A percentile compares a stretch with the other conserved stretches of the same genome.
Evolutionary conservation across 1,140 invertebrate genomes (phyloP).

Genomic region (Eriosoma lanigerum): DNA sequence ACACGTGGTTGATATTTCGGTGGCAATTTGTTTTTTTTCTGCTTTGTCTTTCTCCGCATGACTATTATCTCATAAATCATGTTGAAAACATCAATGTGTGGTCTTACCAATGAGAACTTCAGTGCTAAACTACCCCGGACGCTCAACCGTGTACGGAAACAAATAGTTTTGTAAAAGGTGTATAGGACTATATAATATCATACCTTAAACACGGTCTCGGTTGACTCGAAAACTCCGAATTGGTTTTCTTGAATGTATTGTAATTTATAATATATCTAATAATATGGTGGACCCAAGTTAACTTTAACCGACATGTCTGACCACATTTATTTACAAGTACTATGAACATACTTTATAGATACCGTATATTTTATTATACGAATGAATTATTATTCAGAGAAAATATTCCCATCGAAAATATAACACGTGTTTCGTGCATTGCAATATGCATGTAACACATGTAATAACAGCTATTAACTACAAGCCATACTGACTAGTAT

Average conservation of each 20-base stretch:
- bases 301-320: no score
- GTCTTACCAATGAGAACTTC: slow-evolving; percentile 21
- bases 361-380: no score
- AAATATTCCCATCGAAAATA: slow-evolving; percentile 20
- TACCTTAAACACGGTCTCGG: not conserved
- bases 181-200: not conserved
- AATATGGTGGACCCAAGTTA: no score
- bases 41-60: not conserved
- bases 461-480: not conserved
- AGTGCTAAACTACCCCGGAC: not conserved
- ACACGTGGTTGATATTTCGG: slow-evolving; percentile 33
- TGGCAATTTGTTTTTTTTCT: slow-evolving; percentile 28
- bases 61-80: slow-evolving; percentile 5
- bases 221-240: not conserved
- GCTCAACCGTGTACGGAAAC: not conserved
- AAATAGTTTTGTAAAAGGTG: not conserved
- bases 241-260: not conserved
- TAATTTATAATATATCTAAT: no score
- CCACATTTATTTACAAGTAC: no score
- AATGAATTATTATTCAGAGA: no score
- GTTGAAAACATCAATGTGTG: slow-evolving; percentile 6
- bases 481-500: no score
- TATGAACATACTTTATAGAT: no score
- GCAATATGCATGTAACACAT: not conserved
- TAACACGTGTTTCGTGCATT: slow-evolving; percentile 5